Base-by-base conservation (phyloP, 64 coral and sea anemone species). In the Actinia equina region DNA sequence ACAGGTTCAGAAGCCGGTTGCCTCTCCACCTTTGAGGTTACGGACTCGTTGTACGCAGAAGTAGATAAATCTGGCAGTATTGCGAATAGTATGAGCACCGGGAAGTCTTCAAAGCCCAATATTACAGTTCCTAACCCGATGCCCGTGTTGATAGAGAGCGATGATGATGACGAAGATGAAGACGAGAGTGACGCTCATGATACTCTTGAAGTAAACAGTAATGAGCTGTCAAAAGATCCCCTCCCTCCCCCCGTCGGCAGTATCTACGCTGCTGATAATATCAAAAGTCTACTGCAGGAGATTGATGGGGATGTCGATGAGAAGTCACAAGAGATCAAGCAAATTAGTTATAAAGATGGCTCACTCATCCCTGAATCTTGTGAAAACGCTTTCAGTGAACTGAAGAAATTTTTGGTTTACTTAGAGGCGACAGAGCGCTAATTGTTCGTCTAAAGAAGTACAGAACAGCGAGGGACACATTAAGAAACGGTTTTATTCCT, bases 231-330 rank as follows among this genome's bases (percentile, higher is more conserved):
- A 52, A 22, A 63, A 85, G 59, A 85, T 85, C 83, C 83, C 41
- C 55, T 85, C 17, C 83, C 83, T 85, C 59, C 54, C 83, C 83
- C 83, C 9, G 27, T 54, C 16, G 55, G 25, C 55, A 54, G 9
- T 59, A 20, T 22, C 41, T 85, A 85, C 25, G 83, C 83, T 60
- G 55, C 12, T 30, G 83, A 85, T 85, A 44, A 85, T 37, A 85
- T 85, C 5, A 85, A 85, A 17, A 42, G 18, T 43, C 52, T 85
- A 60, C 18, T 85, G 16, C 19, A 59, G 6, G 56, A 59, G 43
- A 59, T 85, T 18, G 80, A 82, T 17, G 43, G 43, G 4, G 80
- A 57, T 22, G 0, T 27, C 10, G 23, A 74, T n/a, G 0, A 74
- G 12, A 74, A 23, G 26, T 13, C 23, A 10, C 44, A 52, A 49